These are phyloP conservation scores for Onthophagus taurus DNA, from an alignment of 1,140 invertebrate genomes.

Conservation along the genomic window DNA sequence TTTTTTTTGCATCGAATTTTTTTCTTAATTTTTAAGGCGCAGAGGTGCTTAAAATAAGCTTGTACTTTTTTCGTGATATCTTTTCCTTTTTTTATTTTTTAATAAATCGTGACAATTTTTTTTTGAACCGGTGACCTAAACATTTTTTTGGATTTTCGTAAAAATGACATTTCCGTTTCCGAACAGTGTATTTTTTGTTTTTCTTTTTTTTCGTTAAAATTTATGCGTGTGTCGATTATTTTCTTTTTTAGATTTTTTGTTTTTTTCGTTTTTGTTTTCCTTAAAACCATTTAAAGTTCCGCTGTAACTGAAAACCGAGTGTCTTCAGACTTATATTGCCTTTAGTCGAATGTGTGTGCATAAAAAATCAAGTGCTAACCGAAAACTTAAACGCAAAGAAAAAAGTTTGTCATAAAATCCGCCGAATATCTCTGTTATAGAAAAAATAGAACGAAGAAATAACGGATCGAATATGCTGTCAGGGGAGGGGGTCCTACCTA, in stretches of 20 bases:
- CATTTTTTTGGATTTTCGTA: too few species aligned
- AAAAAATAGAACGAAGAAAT: constrained; percentile 10
- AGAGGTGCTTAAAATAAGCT: constrained; percentile 63
- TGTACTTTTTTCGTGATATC: constrained; percentile 62
- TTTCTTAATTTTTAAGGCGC: constrained; percentile 62
- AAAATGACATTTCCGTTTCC: constrained; percentile 24
- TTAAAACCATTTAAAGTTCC: constrained; percentile 14
- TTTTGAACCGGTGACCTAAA: constrained; percentile 40
- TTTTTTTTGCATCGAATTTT: constrained; percentile 39
- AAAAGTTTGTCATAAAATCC: constrained; percentile 18
- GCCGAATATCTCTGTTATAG: constrained; percentile 22
- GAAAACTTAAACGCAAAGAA: constrained; percentile 19
- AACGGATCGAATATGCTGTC: constrained; percentile 11
- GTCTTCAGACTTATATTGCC: constrained; percentile 14
- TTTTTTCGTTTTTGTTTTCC: too few species aligned
- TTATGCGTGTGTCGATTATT: too few species aligned
- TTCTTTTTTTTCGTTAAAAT: constrained; percentile 4
- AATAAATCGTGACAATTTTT: constrained; percentile 24
- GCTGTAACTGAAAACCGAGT: constrained; percentile 15
- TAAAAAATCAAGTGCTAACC: constrained; percentile 24
- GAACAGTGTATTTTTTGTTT: constrained; percentile 29
- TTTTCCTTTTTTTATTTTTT: constrained; percentile 32
- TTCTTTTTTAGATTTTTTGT: constrained; percentile 15
- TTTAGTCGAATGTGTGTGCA: constrained; percentile 38
- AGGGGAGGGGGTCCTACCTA: constrained; percentile 34